Percentiles rank a stretch among this genome's conserved stretches.
These are phyloP conservation scores for Rhagoletis zephyria DNA, from an alignment of 1,140 invertebrate genomes.

Conservation along the genomic window DNA sequence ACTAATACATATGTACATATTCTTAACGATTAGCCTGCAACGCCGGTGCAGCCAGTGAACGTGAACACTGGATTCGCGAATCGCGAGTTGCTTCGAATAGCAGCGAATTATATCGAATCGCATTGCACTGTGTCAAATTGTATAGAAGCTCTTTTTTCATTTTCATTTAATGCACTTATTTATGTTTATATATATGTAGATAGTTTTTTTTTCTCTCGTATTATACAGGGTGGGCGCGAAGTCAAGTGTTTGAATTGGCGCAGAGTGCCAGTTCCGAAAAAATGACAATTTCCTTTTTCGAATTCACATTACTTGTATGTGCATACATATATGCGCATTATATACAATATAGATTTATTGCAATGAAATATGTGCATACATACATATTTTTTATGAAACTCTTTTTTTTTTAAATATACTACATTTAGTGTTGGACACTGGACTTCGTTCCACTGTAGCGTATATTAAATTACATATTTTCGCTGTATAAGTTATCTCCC, in stretches of 20 bases:
- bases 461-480: neutral
- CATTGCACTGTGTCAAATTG: constrained; percentile 20
- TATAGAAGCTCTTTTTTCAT: neutral
- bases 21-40: neutral
- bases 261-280: constrained; percentile 5
- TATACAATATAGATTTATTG: too few species aligned
- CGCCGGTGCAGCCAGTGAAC: constrained; percentile 5
- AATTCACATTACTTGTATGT: neutral
- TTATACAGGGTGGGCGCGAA: neutral
- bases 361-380: too few species aligned
- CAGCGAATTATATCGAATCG: constrained; percentile 12
- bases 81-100: constrained; percentile 1
- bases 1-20: neutral
- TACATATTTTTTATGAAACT: too few species aligned
- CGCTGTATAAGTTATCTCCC: too few species aligned
- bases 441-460: neutral
- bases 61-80: neutral
- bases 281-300: neutral
- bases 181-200: neutral
- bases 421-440: neutral
- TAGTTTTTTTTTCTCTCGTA: neutral
- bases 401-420: too few species aligned
- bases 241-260: neutral
- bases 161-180: neutral
- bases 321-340: too few species aligned